phyloP scores from a whole-genome alignment of 2,113 vertebrate species.

The Columba livia region DNA sequence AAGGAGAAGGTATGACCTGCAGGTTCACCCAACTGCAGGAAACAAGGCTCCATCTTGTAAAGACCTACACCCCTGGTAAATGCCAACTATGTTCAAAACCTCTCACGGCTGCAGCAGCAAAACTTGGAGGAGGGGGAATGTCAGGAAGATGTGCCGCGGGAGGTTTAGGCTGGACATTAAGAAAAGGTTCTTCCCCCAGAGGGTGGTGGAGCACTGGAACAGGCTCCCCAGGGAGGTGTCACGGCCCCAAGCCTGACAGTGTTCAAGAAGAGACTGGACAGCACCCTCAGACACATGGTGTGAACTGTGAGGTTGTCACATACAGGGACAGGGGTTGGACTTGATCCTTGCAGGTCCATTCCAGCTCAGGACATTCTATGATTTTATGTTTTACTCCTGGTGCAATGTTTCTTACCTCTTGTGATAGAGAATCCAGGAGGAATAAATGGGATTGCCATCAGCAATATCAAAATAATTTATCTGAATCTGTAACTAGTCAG shows the following conservation, averaged over 20 bases:
- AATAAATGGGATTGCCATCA: background rate
- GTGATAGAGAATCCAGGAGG: background rate
- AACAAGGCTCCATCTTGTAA: background rate
- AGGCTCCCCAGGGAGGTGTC: too few species aligned
- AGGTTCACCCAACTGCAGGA: background rate
- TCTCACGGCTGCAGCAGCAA: background rate
- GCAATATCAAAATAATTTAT: background rate
- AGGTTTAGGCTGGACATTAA: too few species aligned
- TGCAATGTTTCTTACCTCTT: background rate
- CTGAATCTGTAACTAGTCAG: background rate
- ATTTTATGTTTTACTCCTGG: background rate
- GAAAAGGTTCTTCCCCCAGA: too few species aligned
- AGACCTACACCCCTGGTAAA: background rate
- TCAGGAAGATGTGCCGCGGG: too few species aligned
- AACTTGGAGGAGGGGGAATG: background rate
- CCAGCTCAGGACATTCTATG: too few species aligned
- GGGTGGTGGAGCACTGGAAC: too few species aligned
- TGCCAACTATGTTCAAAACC: background rate
- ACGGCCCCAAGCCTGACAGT: too few species aligned
- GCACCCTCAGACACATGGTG: too few species aligned
- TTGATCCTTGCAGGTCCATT: too few species aligned
- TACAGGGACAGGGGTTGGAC: too few species aligned
- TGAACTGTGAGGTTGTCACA: too few species aligned
- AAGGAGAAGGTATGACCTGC: background rate
- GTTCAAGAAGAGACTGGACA: too few species aligned